phyloP scores from a whole-genome alignment of 2,888 invertebrate species.

The Dastarcus helophoroides region DNA sequence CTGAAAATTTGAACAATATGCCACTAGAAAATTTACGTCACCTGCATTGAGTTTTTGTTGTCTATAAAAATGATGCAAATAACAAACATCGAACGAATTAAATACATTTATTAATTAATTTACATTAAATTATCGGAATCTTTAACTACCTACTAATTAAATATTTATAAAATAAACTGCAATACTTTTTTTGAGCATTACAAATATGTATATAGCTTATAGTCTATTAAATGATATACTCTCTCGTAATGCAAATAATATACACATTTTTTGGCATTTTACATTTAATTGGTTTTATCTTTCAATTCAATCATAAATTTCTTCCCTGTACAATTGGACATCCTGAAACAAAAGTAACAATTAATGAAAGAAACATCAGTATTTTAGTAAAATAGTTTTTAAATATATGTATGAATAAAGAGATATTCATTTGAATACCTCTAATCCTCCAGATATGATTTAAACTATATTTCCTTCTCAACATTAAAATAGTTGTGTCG shows the following conservation, averaged over 20 bases:
- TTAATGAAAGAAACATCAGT: not conserved
- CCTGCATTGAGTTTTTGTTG: no score
- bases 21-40: no score
- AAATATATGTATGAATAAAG: no score
- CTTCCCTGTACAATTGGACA: conserved; percentile 27
- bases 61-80: no score
- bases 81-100: no score
- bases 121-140: no score
- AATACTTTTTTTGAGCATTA: conserved; percentile 23
- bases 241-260: conserved; percentile 20
- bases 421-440: no score
- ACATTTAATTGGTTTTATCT: conserved; percentile 16
- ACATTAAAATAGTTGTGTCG: no score
- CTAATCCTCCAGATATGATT: no score
- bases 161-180: conserved; percentile 21
- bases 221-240: conserved; percentile 12
- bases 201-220: conserved; percentile 17
- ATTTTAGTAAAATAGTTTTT: not conserved
- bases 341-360: conserved; percentile 21
- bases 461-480: no score
- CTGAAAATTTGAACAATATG: no score
- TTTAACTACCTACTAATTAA: conserved; percentile 18
- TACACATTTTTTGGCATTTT: conserved; percentile 32
- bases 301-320: conserved; percentile 22
- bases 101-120: no score